Base-by-base conservation (phyloP, 2,888 invertebrate species). In the Diabrotica balteata region DNA sequence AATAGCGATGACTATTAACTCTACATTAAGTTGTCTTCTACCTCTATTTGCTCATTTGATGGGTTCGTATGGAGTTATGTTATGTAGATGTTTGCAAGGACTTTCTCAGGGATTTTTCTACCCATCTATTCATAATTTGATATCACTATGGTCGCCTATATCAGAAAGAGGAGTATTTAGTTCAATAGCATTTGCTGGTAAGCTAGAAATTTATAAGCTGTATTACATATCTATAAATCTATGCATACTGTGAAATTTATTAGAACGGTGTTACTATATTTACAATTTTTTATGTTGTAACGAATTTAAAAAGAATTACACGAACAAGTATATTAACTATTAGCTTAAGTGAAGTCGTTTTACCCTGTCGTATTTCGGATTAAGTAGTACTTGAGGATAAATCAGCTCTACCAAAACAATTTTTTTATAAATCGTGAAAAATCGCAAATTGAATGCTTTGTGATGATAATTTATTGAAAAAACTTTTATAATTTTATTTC, bases 101-200 rank as follows among this genome's bases (percentile, higher is more conserved):
- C 84, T 94, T 2, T 86, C 88, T 0, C 91, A 93, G 79, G 92
- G 91, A 2, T 89, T 90, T 71, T 86, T 92, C 11, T 90, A 89
- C 79, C 93, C 94, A 0, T 87, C 89, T 64, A 86, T 89, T 64
- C 92, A 93, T 75, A 91, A 90, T 6, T 84, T 93, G 17, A 81
- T 93, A 60, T 89, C 93, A 9, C 91, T 91, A 80, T 94, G 93
- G 93, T 11, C 57, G 2, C 72, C 72, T 1, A 3, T 11, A 22
- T 11, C 55, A 7, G 72, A 72, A 43, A 63, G 63, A 45, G 44
- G 65, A 0, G 47, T 32, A 43, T 45, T 67, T 43, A 45, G 55
- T 8, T 50, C 63, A n/a, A 4, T 71, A 22, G 55, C 61, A 3
- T 44, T 59, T 8, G 51, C 69, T 42, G 71, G 71, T 71, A 52